These are phyloP conservation scores for Caenorhabditis remanei DNA, from an alignment of 1,140 invertebrate species.

Conservation along the genomic window DNA sequence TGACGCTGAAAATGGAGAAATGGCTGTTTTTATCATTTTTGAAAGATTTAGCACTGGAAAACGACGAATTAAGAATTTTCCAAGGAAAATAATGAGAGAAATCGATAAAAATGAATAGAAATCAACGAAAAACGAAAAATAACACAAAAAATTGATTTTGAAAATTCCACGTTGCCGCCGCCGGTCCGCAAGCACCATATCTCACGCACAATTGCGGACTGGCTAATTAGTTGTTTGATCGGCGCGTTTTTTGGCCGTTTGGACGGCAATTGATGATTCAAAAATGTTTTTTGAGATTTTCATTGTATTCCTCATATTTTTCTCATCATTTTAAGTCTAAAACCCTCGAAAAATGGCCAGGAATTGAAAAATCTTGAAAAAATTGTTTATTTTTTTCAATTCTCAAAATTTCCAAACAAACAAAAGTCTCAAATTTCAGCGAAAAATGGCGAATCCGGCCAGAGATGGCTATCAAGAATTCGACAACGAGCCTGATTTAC, in stretches of 20 bases:
- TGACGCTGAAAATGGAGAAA: too few relatives aligned
- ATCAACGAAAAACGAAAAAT: neutral
- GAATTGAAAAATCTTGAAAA: neutral
- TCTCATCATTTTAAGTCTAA: neutral
- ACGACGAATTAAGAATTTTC: neutral
- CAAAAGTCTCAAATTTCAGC: neutral
- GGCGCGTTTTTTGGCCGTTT: neutral
- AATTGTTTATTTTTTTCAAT: too few relatives aligned
- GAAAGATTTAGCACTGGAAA: neutral
- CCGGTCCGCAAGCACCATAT: neutral
- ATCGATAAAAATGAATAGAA: neutral
- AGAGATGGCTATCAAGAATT: conserved; percentile 62
- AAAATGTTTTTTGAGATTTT: neutral
- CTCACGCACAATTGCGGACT: conserved; percentile 32
- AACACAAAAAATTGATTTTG: neutral
- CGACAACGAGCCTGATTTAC: conserved; percentile 50
- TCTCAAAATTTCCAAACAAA: neutral
- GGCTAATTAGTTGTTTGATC: neutral
- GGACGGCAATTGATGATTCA: neutral
- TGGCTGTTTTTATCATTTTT: too few relatives aligned
- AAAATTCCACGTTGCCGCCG: neutral
- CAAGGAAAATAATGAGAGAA: neutral
- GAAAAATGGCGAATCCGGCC: conserved; percentile 62
- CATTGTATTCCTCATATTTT: neutral
- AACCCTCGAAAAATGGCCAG: neutral